Evolutionary conservation across 92 coral and sea anemone species (phyloP).

Genomic region (Scolanthus callimorphus): DNA sequence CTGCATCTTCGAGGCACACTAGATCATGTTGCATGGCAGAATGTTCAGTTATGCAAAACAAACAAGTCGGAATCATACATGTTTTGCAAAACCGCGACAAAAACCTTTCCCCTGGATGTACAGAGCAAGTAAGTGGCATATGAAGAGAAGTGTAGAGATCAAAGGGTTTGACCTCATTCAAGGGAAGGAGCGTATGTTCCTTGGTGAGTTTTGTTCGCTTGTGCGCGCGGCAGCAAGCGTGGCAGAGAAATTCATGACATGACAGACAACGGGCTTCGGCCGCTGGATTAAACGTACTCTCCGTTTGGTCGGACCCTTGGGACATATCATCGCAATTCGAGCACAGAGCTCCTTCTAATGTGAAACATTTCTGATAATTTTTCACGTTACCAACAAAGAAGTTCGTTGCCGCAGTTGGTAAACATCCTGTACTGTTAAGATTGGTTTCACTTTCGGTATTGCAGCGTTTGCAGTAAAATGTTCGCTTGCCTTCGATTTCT

Average conservation of each 20-base stretch:
- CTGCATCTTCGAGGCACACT: background rate
- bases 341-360: background rate
- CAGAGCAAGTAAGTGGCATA: background rate
- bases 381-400: background rate
- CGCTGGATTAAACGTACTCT: too few species aligned
- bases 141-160: background rate
- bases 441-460: too few species aligned
- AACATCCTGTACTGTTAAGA: too few species aligned
- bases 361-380: background rate
- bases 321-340: background rate
- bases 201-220: background rate
- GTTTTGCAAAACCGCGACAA: background rate
- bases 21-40: background rate
- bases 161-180: background rate
- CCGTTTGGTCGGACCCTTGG: too few species aligned
- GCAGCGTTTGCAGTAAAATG: background rate
- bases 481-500: background rate
- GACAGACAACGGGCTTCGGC: background rate
- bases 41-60: background rate
- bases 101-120: background rate
- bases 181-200: background rate
- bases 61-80: background rate
- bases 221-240: background rate
- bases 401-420: too few species aligned
- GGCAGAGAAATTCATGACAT: background rate